phyloP scores from a whole-genome alignment of 1,140 invertebrate genomes.

The Adoxophyes honmai region DNA sequence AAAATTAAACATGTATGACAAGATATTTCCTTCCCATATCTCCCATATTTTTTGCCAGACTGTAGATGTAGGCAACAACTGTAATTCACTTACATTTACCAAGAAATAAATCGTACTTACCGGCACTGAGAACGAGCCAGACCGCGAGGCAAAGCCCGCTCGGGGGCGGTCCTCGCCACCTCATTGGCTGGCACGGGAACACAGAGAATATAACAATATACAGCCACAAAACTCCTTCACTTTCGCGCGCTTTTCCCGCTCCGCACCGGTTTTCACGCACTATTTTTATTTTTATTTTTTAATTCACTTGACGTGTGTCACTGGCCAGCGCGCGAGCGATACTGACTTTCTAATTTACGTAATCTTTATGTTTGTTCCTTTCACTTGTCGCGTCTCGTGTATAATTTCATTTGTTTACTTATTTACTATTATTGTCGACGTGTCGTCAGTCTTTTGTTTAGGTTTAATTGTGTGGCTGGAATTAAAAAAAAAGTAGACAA shows the following conservation, averaged over 20 bases:
- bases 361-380: not conserved
- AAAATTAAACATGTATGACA: no score
- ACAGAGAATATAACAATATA: constrained; percentile 7
- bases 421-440: constrained; percentile 4
- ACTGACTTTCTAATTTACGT: constrained; percentile 4
- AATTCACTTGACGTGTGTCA: not conserved
- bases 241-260: not conserved
- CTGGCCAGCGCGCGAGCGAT: not conserved
- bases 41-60: not conserved
- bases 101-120: not conserved
- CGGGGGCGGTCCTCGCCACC: constrained; percentile 2
- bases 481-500: not conserved
- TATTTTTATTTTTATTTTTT: constrained; percentile 1
- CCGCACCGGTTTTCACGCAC: not conserved
- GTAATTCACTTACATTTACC: not conserved
- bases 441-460: constrained; percentile 2
- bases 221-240: not conserved
- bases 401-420: constrained; percentile 11
- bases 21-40: no score
- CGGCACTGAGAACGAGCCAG: not conserved
- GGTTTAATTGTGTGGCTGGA: constrained; percentile 7
- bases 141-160: not conserved
- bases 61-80: not conserved
- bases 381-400: constrained; percentile 5
- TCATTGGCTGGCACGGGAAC: not conserved